Percentiles rank a stretch among this genome's conserved stretches.
Conservation (phyloP, 2,797 vertebrate genomes). For the Babyrousa celebensis region DNA sequence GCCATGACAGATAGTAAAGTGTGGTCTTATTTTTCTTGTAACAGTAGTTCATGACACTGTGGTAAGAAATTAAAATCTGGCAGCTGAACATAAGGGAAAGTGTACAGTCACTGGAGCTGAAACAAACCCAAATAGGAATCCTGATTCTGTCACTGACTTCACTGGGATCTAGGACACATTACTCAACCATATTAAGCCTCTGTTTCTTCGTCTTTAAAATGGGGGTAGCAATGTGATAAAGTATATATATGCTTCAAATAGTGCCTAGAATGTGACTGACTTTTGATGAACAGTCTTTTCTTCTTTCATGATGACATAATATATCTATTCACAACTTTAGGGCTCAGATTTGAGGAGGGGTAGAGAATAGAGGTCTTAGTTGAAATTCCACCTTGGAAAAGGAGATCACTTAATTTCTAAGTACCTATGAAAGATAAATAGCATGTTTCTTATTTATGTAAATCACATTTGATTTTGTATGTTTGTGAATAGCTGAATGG, state of each 20-base stretch:
- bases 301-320: background rate
- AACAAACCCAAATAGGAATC: conserved; percentile 27
- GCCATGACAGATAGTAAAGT: conserved; percentile 75
- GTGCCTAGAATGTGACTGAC: background rate
- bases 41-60: conserved; percentile 70
- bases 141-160: conserved; percentile 38
- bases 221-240: background rate
- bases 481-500: conserved; percentile 21
- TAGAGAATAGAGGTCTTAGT: background rate
- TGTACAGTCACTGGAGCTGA: background rate
- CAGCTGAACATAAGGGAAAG: conserved; percentile 46
- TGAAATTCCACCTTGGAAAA: conserved; percentile 55
- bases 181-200: conserved; percentile 39
- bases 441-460: background rate
- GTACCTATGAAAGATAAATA: background rate
- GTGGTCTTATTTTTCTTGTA: conserved; percentile 75
- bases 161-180: conserved; percentile 3
- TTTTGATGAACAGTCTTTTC: conserved; percentile 42
- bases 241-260: background rate
- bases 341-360: background rate
- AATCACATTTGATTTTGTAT: conserved; percentile 3
- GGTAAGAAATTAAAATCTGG: conserved; percentile 60
- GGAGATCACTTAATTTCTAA: background rate
- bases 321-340: background rate
- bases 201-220: conserved; percentile 62